A percentile compares a stretch with the other conserved stretches of the same genome.
phyloP scores from a whole-genome alignment of 2,113 vertebrate genomes.

The Osmerus eperlanus region DNA sequence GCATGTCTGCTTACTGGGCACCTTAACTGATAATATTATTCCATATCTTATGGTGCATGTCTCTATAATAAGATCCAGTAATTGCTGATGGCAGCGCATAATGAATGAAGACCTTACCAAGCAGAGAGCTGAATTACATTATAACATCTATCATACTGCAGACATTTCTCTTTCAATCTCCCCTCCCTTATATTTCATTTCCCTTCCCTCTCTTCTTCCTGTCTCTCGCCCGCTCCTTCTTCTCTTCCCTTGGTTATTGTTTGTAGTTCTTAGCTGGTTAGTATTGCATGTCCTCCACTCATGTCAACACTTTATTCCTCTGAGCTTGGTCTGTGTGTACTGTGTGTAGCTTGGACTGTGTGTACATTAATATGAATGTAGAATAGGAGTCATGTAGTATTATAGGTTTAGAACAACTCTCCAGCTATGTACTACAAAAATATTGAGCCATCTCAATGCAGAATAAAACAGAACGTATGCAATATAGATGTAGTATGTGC shows the following conservation, averaged over 20 bases:
- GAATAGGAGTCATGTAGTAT: constrained; percentile 1
- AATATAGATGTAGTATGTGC: too few species aligned
- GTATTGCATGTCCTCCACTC: constrained; percentile 28
- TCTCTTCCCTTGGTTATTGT: neutral
- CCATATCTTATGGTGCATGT: constrained; percentile 25
- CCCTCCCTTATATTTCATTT: constrained; percentile 12
- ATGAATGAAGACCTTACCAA: constrained; percentile 58
- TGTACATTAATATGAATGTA: neutral
- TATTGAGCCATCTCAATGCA: too few species aligned
- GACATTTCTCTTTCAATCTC: constrained; percentile 39
- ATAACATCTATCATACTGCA: constrained; percentile 31
- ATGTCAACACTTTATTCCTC: neutral
- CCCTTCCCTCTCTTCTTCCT: constrained; percentile 27
- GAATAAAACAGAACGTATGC: too few species aligned
- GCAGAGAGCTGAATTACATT: constrained; percentile 48
- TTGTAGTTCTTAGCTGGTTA: neutral
- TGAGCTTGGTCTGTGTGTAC: neutral
- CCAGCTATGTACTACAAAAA: neutral
- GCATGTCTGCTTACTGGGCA: neutral
- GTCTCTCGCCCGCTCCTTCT: constrained; percentile 14
- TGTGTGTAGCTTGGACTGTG: neutral
- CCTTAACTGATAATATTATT: constrained; percentile 43
- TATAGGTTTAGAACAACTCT: neutral
- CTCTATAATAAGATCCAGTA: constrained; percentile 52
- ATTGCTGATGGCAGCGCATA: constrained; percentile 56